Percentiles rank a stretch among this genome's conserved stretches.
Conservation (phyloP, 2,113 vertebrate species). For the Spea multiplicata region DNA sequence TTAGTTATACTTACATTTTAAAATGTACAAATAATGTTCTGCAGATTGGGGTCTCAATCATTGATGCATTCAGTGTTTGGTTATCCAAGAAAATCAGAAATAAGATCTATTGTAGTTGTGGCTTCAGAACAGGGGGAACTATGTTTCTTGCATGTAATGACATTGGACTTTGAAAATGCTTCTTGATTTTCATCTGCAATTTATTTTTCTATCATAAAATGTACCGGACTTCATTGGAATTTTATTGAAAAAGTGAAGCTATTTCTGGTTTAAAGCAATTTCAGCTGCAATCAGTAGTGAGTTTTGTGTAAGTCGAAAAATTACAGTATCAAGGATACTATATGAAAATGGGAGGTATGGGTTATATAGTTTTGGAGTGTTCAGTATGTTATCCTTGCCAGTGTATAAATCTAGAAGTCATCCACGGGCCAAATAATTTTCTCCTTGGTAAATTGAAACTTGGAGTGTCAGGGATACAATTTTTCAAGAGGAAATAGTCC, state of each 20-base stretch:
- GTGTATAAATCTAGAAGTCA: conserved; percentile 18
- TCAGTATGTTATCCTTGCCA: not conserved
- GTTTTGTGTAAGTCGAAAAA: conserved; percentile 1
- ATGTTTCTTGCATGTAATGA: no score
- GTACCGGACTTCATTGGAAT: not conserved
- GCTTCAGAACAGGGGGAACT: no score
- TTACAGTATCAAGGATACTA: conserved; percentile 7
- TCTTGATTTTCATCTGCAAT: no score
- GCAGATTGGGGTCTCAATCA: no score
- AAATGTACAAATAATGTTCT: no score
- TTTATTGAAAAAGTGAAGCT: conserved; percentile 5
- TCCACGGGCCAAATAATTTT: conserved; percentile 33
- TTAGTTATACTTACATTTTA: no score
- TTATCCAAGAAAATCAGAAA: no score
- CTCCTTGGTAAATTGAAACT: conserved; percentile 22
- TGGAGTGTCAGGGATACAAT: conserved; percentile 26
- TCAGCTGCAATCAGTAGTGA: not conserved
- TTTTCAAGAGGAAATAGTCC: conserved; percentile 19
- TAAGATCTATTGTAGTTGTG: no score
- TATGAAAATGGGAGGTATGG: not conserved
- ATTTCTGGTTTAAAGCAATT: conserved; percentile 4
- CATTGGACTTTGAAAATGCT: no score
- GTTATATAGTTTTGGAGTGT: conserved; percentile 8
- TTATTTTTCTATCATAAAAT: no score
- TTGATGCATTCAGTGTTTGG: no score